Conservation (phyloP, 2,797 vertebrate genomes). For the Acropternis orthonyx region DNA sequence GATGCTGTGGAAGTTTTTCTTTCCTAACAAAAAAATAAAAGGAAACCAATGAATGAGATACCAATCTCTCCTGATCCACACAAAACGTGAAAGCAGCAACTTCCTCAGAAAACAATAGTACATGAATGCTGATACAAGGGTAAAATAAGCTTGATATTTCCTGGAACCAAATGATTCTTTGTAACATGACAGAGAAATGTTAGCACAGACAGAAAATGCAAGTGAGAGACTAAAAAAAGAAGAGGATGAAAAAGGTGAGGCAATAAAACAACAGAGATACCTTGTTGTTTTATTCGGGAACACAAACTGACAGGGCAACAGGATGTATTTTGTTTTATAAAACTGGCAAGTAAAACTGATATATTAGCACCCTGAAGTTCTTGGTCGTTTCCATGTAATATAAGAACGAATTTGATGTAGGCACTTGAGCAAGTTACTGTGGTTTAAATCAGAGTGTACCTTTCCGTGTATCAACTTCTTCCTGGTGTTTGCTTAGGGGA, state of each 20-base stretch:
- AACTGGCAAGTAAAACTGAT: neutral
- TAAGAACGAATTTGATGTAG: neutral
- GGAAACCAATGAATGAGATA: conserved; percentile 49
- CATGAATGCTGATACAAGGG: conserved; percentile 2
- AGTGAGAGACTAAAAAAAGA: neutral
- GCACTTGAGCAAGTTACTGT: neutral
- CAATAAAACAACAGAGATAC: neutral
- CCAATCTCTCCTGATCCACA: conserved; percentile 12
- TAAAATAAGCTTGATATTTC: conserved; percentile 29
- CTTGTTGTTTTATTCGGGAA: neutral
- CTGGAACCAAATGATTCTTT: conserved; percentile 23
- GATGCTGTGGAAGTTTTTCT: neutral
- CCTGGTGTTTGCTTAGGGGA: neutral
- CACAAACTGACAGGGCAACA: neutral
- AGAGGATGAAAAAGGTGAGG: neutral
- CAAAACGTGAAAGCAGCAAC: conserved; percentile 19
- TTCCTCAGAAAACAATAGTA: conserved; percentile 46
- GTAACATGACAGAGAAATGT: neutral
- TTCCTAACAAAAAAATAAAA: neutral
- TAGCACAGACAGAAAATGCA: neutral
- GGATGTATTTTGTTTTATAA: neutral
- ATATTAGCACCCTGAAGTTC: neutral
- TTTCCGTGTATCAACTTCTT: neutral
- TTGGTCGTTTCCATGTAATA: neutral
- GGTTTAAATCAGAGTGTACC: neutral